Conservation (phyloP, 2,113 vertebrate genomes). For the Grallaria varia region DNA sequence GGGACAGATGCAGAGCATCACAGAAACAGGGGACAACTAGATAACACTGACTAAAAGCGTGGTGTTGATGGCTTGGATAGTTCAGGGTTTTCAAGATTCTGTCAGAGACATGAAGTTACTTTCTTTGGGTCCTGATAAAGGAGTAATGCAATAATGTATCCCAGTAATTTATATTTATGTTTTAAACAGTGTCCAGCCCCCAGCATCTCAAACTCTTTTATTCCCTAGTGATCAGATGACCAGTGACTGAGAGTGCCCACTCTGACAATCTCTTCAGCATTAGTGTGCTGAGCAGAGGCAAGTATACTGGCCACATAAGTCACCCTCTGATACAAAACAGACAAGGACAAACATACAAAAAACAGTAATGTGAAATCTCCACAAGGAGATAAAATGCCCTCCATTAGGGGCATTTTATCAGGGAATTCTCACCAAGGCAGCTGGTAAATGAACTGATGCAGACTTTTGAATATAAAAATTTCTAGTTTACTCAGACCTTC, state of each 20-base stretch:
- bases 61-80: background rate
- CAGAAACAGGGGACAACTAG: background rate
- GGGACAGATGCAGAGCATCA: background rate
- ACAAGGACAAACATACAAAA: background rate
- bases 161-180: background rate
- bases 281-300: background rate
- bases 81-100: background rate
- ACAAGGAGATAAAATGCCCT: background rate
- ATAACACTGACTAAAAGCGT: background rate
- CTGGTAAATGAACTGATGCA: background rate
- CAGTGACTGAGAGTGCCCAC: background rate
- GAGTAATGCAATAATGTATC: background rate
- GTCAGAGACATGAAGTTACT: background rate
- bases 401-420: background rate
- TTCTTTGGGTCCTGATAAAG: background rate
- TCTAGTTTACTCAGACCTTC: background rate
- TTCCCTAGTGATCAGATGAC: no score
- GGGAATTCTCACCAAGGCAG: background rate
- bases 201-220: background rate
- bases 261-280: background rate
- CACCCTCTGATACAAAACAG: background rate
- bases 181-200: background rate
- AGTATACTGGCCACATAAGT: background rate
- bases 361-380: background rate
- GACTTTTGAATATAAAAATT: background rate